phyloP scores from a whole-genome alignment of 2,888 invertebrate species.

The Oscheius sp. region DNA sequence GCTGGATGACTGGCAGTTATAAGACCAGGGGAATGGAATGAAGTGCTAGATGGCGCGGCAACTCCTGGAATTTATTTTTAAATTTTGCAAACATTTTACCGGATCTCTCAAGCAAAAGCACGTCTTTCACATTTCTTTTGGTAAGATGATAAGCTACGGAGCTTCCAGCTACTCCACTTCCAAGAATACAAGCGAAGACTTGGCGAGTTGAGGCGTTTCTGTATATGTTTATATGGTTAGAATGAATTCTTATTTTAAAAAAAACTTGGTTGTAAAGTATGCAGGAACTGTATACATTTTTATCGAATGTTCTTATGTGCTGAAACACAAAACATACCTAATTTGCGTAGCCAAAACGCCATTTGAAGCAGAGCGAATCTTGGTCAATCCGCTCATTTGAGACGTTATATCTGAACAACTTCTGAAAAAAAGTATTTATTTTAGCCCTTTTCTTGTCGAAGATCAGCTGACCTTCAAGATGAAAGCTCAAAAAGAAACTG shows the following conservation, averaged over 20 bases:
- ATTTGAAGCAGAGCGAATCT: neutral
- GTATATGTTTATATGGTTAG: neutral
- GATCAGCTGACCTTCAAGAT: too few relatives aligned
- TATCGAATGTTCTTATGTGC: neutral
- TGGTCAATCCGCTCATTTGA: constrained; percentile 23
- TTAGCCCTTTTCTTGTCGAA: too few relatives aligned
- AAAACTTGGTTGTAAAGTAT: too few relatives aligned
- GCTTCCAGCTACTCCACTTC: constrained; percentile 72
- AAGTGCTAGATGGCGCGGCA: constrained; percentile 53
- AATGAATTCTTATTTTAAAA: too few relatives aligned
- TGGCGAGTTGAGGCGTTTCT: constrained; percentile 38
- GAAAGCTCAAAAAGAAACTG: too few relatives aligned
- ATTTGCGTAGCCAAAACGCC: constrained; percentile 1
- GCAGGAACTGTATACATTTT: neutral
- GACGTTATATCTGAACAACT: neutral
- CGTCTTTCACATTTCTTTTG: constrained; percentile 69
- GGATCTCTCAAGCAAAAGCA: constrained; percentile 56
- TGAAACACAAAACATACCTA: neutral
- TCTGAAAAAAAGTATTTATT: neutral
- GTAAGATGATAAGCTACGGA: constrained; percentile 73
- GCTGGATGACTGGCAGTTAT: constrained; percentile 72
- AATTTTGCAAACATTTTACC: constrained; percentile 21
- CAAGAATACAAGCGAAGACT: constrained; percentile 68
- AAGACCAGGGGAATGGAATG: constrained; percentile 63
- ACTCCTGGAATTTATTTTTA: constrained; percentile 35